Conservation (phyloP, 2,797 vertebrate genomes). For the Neosalanx taihuensis region DNA sequence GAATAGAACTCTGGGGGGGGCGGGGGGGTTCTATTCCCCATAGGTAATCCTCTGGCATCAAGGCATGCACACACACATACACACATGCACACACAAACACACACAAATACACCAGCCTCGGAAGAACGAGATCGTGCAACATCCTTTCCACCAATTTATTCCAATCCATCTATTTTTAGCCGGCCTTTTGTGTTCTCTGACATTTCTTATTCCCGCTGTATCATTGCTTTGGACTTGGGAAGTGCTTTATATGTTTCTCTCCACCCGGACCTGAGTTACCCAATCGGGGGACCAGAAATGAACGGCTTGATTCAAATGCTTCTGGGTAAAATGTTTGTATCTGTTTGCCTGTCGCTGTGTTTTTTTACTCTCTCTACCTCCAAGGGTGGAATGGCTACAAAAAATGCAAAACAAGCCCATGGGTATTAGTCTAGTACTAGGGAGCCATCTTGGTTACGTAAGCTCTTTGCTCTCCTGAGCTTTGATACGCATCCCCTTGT, state of each 20-base stretch:
- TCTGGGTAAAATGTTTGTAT: constrained; percentile 5
- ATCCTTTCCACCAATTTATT: constrained; percentile 60
- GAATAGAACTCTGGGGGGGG: constrained; percentile 46
- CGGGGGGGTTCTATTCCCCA: constrained; percentile 45
- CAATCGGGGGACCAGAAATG: neutral
- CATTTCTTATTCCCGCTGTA: constrained; percentile 48
- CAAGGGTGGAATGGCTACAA: neutral
- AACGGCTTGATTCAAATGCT: neutral
- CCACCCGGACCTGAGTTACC: constrained; percentile 24
- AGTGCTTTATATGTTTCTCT: constrained; percentile 33
- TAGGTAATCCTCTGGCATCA: constrained; percentile 64
- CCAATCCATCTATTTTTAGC: constrained; percentile 62
- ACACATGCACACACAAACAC: constrained; percentile 20
- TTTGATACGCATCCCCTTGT: neutral
- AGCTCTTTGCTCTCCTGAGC: neutral
- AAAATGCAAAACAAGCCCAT: too few species aligned
- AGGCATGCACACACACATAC: constrained; percentile 43
- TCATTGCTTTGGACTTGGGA: constrained; percentile 44
- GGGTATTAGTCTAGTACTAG: too few species aligned
- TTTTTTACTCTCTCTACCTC: neutral
- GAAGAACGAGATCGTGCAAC: constrained; percentile 27
- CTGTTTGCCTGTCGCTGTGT: neutral
- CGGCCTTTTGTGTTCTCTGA: constrained; percentile 46
- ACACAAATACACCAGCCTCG: constrained; percentile 9
- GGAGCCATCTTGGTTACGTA: too few species aligned